A percentile compares a stretch with the other conserved stretches of the same genome.
Conservation (phyloP, 1,140 invertebrate species). For the Drosophila willistoni region DNA sequence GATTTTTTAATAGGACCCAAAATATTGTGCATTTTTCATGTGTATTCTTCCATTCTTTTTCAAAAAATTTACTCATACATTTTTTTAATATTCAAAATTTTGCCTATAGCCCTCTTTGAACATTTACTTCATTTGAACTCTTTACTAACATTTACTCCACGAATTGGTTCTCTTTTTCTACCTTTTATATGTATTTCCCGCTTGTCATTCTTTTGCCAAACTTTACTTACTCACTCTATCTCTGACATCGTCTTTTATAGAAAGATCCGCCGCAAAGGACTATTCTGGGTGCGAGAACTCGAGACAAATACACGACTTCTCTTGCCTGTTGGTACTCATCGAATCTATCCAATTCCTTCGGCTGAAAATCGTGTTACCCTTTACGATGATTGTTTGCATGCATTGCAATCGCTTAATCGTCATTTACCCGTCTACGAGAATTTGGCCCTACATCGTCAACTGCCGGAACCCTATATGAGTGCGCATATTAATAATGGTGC, state of each 20-base stretch:
- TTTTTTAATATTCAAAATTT: no score
- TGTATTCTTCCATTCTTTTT: no score
- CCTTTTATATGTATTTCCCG: no score
- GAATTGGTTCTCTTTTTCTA: no score
- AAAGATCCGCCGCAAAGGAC: constrained; percentile 46
- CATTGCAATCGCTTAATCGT: constrained; percentile 63
- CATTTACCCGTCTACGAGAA: constrained; percentile 64
- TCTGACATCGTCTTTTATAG: constrained; percentile 5
- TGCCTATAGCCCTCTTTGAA: no score
- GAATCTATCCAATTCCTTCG: constrained; percentile 69
- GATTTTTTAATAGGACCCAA: no score
- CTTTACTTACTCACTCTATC: no score
- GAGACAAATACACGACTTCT: constrained; percentile 54
- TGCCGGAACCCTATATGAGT: constrained; percentile 75
- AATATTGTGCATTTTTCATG: no score
- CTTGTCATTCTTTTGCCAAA: no score
- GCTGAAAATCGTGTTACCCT: constrained; percentile 69
- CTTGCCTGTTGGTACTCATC: constrained; percentile 67
- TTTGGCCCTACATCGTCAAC: constrained; percentile 53
- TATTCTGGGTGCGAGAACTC: constrained; percentile 71
- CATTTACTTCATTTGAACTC: no score
- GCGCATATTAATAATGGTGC: constrained; percentile 73
- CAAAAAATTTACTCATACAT: no score
- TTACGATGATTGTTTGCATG: constrained; percentile 74
- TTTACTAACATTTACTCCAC: no score